Conservation (phyloP, 1,140 invertebrate species). For the Apis florea region DNA sequence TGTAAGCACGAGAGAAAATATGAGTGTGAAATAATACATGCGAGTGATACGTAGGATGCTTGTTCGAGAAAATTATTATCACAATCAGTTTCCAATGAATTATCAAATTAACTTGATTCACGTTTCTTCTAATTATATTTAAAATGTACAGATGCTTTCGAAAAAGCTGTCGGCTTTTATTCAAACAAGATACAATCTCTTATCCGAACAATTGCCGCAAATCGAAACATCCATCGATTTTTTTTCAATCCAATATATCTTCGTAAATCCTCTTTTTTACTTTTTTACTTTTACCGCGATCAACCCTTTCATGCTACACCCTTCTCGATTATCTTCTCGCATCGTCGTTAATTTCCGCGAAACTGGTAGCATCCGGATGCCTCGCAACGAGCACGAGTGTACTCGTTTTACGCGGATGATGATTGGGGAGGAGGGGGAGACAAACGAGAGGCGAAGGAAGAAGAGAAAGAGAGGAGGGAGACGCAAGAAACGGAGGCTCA, state of each 20-base stretch:
- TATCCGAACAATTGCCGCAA: too few species aligned
- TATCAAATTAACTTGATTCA: too few species aligned
- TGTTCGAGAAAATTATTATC: too few species aligned
- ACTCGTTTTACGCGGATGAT: conserved; percentile 36
- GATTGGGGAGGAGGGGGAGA: neutral
- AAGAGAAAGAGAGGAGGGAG: neutral
- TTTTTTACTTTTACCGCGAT: neutral
- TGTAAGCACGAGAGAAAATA: too few species aligned
- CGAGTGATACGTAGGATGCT: too few species aligned
- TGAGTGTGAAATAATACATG: too few species aligned
- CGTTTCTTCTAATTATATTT: too few species aligned
- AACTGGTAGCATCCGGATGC: conserved; percentile 17
- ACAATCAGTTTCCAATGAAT: too few species aligned
- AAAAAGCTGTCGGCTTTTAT: too few species aligned
- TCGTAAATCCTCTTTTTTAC: neutral
- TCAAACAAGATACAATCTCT: too few species aligned
- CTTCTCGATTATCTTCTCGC: conserved; percentile 35
- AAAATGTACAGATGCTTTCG: too few species aligned
- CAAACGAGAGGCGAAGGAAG: neutral
- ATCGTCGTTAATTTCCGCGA: conserved; percentile 46
- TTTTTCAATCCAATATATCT: neutral
- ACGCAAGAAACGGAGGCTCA: conserved; percentile 31
- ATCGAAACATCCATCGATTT: too few species aligned
- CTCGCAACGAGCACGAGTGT: conserved; percentile 26
- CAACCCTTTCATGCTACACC: neutral